phyloP scores from a whole-genome alignment of 2,113 vertebrate species.

The Gobiocypris rarus region DNA sequence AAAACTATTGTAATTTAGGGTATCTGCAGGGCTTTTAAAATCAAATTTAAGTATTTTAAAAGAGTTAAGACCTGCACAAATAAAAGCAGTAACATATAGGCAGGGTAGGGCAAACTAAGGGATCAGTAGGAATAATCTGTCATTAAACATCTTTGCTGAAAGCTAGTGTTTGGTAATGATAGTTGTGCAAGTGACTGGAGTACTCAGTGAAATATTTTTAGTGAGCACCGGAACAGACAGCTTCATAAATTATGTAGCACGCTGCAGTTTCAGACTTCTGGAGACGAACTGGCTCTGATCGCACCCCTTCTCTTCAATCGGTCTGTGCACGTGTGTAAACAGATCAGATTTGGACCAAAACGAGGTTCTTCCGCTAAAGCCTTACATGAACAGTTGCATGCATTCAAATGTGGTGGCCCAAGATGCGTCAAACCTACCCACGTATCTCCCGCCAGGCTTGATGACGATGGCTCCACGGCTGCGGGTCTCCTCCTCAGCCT shows the following conservation, averaged over 20 bases:
- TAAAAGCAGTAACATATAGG: too few relatives aligned
- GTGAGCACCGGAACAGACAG: not conserved
- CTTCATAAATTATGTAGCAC: constrained; percentile 32
- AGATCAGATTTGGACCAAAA: not conserved
- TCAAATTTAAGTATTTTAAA: too few relatives aligned
- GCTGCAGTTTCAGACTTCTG: constrained; percentile 32
- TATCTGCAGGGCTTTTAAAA: too few relatives aligned
- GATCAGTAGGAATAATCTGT: not conserved
- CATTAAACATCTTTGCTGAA: not conserved
- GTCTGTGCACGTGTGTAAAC: constrained; percentile 3
- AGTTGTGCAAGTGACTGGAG: not conserved
- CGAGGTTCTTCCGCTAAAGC: not conserved
- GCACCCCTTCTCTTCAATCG: not conserved
- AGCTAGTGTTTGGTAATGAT: not conserved
- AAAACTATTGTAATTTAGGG: too few relatives aligned
- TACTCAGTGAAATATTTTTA: not conserved
- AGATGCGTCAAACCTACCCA: constrained; percentile 78
- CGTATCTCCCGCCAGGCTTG: constrained; percentile 90
- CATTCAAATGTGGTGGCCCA: constrained; percentile 46
- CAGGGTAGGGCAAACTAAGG: too few relatives aligned
- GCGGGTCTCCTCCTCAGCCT: constrained; percentile 94
- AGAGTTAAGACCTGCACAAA: too few relatives aligned
- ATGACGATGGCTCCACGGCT: constrained; percentile 94
- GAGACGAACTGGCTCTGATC: not conserved
- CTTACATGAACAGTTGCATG: too few relatives aligned